phyloP scores from a whole-genome alignment of 1,140 invertebrate species.

The Temnothorax longispinosus region DNA sequence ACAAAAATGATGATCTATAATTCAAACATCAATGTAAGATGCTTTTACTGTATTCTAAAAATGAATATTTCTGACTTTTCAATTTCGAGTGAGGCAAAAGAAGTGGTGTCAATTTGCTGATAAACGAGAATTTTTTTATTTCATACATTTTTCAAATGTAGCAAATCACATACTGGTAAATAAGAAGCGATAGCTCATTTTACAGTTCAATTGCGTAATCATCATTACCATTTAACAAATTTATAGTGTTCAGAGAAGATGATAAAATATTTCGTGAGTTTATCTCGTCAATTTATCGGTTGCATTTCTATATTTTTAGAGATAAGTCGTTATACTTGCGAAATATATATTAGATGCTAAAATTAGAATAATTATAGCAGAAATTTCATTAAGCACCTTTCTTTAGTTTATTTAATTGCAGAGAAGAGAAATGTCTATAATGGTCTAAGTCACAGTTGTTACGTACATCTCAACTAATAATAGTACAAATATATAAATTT shows the following conservation, averaged over 20 bases:
- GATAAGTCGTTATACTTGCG: slow-evolving; percentile 25
- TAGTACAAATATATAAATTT: slow-evolving; percentile 33
- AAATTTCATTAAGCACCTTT: neutral
- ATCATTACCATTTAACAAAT: slow-evolving; percentile 36
- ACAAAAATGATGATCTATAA: slow-evolving; percentile 7
- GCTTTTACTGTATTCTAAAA: neutral
- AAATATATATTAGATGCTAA: slow-evolving; percentile 42
- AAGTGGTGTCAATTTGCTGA: neutral
- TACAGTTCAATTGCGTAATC: slow-evolving; percentile 24
- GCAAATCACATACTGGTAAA: neutral
- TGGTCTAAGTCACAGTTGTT: neutral
- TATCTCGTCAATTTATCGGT: slow-evolving; percentile 36
- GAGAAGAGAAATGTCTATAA: neutral
- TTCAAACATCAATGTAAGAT: neutral
- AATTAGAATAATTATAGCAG: slow-evolving; percentile 54
- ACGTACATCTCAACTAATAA: slow-evolving; percentile 30
- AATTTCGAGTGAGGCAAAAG: neutral
- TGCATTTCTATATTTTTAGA: slow-evolving; percentile 52
- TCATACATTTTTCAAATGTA: neutral
- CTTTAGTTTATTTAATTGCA: slow-evolving; percentile 34
- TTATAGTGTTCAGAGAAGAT: slow-evolving; percentile 29
- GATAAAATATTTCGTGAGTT: slow-evolving; percentile 51
- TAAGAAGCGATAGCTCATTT: neutral
- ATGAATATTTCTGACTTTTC: neutral
- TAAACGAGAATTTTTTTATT: neutral